A percentile compares a stretch with the other conserved stretches of the same genome.
Evolutionary conservation across 2,797 vertebrate species (phyloP).

Genomic region (Uromys caudimaculatus): DNA sequence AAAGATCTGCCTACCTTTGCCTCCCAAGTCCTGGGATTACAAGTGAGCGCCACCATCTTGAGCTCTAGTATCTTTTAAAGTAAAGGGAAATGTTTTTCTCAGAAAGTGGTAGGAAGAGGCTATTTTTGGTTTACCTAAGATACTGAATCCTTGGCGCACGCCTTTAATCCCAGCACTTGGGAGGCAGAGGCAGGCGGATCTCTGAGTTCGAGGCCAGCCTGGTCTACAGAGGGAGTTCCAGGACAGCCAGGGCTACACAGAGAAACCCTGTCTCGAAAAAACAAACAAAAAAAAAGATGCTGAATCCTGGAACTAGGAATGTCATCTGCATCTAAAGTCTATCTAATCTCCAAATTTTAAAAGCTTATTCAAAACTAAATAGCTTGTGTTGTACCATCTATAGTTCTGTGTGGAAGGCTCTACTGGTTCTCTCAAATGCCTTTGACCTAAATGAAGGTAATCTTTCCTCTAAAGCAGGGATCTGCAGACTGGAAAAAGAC

Average conservation of each 20-base stretch:
- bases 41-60: neutral
- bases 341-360: slow-evolving; percentile 14
- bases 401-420: neutral
- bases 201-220: too few species aligned
- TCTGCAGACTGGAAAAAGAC: neutral
- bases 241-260: too few species aligned
- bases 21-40: neutral
- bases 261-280: too few species aligned
- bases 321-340: neutral
- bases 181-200: too few species aligned
- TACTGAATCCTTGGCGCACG: neutral
- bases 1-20: neutral
- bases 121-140: slow-evolving; percentile 9
- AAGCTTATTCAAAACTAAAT: slow-evolving; percentile 3
- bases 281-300: too few species aligned
- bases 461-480: neutral
- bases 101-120: neutral
- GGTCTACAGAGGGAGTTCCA: too few species aligned
- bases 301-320: neutral
- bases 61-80: neutral
- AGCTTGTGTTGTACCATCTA: neutral
- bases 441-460: slow-evolving; percentile 7
- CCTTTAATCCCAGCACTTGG: too few species aligned
- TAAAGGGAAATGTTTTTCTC: slow-evolving; percentile 39
- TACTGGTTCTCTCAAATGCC: neutral